Evolutionary conservation across 2,888 invertebrate genomes (phyloP), one percentile per base, ranked within the genome.

Genomic region (Melanophora roralis): DNA sequence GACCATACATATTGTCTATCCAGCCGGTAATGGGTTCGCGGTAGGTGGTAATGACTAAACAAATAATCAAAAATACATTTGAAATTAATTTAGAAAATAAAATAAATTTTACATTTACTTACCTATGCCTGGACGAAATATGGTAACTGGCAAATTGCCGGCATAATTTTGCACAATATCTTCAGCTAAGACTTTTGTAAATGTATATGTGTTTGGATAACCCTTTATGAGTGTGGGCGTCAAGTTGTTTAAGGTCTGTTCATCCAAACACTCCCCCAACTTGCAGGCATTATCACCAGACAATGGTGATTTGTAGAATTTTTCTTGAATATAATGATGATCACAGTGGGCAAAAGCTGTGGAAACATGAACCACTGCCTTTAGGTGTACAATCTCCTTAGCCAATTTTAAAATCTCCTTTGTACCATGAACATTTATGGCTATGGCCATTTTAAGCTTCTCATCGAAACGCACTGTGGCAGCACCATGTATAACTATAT

Each of bases 381-480:
- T 92, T 19, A 95, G 89, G 72, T 93, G 91, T 23, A 91, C 91
- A 89, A 95, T 93, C 83, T 92, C 91, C 86, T 92, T 92, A 86
- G 93, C 93, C 73, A 95, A 89, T 60, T 91, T 90, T 21, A 95
- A 88, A 75, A 95, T 91, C 85, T 93, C 92, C 84, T 92, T 92
- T 1, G 94, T 94, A 55, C 93, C 94, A 36, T 91, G 89, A 3
- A 95, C 92, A 89, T 95, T 95, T 89, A 95, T 94, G 83, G 92
- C 92, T 62, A 94, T 91, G 1, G 95, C 94, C 65, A 92, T 89
- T 90, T 92, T 92, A n/a, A 95, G 90, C 62, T 92, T 92, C 87
- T 95, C 95, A 88, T 95, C 94, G 85, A 95, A 95, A 4, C 89
- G 86, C 7, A 98, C 96, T 0, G 98, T 98, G 1, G 98, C 98